These are phyloP conservation scores for Cephus sareptanus DNA, from an alignment of 2,888 invertebrate species.

Conservation along the genomic window DNA sequence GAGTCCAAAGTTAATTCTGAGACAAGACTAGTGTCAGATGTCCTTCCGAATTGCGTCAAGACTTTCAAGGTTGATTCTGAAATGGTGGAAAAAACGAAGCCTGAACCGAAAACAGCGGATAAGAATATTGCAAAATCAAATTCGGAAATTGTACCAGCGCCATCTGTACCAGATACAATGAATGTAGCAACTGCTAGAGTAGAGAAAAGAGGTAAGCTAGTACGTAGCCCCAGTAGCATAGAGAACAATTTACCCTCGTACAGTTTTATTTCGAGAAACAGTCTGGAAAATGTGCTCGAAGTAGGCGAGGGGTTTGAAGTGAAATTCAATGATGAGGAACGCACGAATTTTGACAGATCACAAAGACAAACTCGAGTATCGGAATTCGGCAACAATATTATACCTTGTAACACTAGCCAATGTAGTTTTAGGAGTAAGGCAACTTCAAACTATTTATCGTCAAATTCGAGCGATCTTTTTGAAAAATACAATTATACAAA, in stretches of 20 bases:
- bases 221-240: slow-evolving; percentile 39
- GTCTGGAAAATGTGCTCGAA: slow-evolving; percentile 38
- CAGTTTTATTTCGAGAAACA: slow-evolving; percentile 47
- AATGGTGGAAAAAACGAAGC: slow-evolving; percentile 11
- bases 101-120: background rate
- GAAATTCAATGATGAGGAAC: slow-evolving; percentile 19
- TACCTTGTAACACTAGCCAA: background rate
- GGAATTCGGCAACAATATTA: background rate
- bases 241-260: slow-evolving; percentile 40
- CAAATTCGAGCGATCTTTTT: background rate
- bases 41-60: background rate
- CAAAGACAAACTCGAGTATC: background rate
- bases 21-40: background rate
- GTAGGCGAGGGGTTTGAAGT: slow-evolving; percentile 25
- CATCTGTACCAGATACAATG: slow-evolving; percentile 8
- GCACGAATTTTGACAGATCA: slow-evolving; percentile 23
- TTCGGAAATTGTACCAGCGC: background rate
- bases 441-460: background rate
- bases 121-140: background rate
- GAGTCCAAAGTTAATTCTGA: slow-evolving; percentile 19
- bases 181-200: slow-evolving; percentile 53
- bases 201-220: slow-evolving; percentile 62
- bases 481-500: background rate
- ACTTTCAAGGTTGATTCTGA: background rate
- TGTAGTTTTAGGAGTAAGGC: background rate